Percentiles rank a stretch among this genome's conserved stretches.
Conservation (phyloP, 2,888 invertebrate species). For the Incurvaria masculella region DNA sequence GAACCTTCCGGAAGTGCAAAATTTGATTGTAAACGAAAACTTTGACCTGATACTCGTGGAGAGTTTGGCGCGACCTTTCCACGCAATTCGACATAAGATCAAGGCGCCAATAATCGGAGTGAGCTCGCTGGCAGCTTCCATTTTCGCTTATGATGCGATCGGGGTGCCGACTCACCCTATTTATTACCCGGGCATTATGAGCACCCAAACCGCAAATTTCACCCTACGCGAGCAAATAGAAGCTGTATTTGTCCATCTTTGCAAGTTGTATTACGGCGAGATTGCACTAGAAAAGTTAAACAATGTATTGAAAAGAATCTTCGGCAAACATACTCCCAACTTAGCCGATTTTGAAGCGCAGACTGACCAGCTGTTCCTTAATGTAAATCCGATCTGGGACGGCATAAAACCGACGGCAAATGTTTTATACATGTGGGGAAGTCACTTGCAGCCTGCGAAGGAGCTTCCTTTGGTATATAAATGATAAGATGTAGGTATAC, state of each 20-base stretch:
- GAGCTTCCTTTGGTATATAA: slow-evolving; percentile 8
- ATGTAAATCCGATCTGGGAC: slow-evolving; percentile 9
- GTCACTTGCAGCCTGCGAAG: slow-evolving; percentile 11
- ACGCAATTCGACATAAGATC: slow-evolving; percentile 30
- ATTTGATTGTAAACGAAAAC: slow-evolving; percentile 19
- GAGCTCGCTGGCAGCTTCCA: slow-evolving; percentile 25
- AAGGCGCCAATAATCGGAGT: slow-evolving; percentile 38
- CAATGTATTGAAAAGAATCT: slow-evolving; percentile 4
- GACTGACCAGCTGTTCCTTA: slow-evolving; percentile 13
- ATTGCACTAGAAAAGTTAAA: not conserved
- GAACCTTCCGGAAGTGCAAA: slow-evolving; percentile 20
- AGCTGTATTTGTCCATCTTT: not conserved
- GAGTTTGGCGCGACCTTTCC: slow-evolving; percentile 22
- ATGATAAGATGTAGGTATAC: too few species aligned
- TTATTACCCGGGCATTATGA: slow-evolving; percentile 24
- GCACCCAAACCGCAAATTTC: slow-evolving; percentile 21
- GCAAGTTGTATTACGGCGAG: not conserved
- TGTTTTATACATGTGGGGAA: slow-evolving; percentile 9
- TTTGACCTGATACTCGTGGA: slow-evolving; percentile 41
- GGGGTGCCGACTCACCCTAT: slow-evolving; percentile 33
- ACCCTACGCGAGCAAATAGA: slow-evolving; percentile 18
- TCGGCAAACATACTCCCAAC: slow-evolving; percentile 7
- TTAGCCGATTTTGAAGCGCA: slow-evolving; percentile 7
- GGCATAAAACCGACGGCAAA: slow-evolving; percentile 10
- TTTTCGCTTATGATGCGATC: slow-evolving; percentile 22